Evolutionary conservation across 2,888 invertebrate genomes (phyloP).

Genomic region (Cremastobaeus sp.): DNA sequence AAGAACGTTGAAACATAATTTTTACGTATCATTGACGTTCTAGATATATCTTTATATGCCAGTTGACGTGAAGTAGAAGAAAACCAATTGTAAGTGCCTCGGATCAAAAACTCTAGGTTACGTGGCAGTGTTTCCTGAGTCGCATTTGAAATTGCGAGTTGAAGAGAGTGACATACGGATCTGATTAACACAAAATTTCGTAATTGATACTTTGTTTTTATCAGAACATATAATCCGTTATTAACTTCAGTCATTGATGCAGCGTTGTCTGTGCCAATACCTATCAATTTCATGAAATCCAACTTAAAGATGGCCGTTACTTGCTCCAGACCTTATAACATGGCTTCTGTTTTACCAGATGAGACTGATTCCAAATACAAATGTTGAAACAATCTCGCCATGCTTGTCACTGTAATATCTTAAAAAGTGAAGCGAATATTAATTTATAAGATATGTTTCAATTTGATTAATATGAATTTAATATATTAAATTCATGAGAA

Average conservation of each 20-base stretch:
- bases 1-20: too few relatives aligned
- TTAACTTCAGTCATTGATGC: slow-evolving; percentile 68
- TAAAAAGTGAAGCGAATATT: too few relatives aligned
- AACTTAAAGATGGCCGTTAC: not conserved
- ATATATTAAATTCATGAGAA: too few relatives aligned
- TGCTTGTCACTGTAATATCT: not conserved
- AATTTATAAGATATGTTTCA: too few relatives aligned
- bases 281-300: slow-evolving; percentile 1
- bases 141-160: slow-evolving; percentile 68
- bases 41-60: slow-evolving; percentile 65
- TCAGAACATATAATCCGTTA: slow-evolving; percentile 63
- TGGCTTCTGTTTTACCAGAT: slow-evolving; percentile 3
- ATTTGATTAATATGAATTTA: too few relatives aligned
- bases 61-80: slow-evolving; percentile 55
- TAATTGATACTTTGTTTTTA: slow-evolving; percentile 21
- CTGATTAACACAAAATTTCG: slow-evolving; percentile 63
- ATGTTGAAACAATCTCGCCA: too few relatives aligned
- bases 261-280: slow-evolving; percentile 69
- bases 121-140: slow-evolving; percentile 66
- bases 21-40: too few relatives aligned
- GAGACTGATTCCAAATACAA: not conserved
- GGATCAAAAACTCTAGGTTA: slow-evolving; percentile 67
- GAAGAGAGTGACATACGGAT: slow-evolving; percentile 62
- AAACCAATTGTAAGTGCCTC: slow-evolving; percentile 71
- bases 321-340: not conserved